Evolutionary conservation across 2,797 vertebrate genomes (phyloP).

Genomic region (Danio aesculapii): DNA sequence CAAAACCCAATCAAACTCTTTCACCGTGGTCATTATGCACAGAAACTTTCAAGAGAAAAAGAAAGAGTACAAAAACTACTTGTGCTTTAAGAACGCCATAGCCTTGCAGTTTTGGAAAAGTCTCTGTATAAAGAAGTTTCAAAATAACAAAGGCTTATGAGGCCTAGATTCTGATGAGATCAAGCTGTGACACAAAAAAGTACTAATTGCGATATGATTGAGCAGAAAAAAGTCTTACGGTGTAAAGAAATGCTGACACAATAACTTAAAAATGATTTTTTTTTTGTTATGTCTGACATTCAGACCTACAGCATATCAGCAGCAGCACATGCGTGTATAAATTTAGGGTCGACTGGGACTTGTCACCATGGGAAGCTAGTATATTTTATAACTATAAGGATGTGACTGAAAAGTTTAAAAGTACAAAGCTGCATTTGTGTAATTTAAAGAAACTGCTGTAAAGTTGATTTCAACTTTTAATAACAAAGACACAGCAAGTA

Average conservation of each 20-base stretch:
- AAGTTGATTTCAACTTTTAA: too few relatives aligned
- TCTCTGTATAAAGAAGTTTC: not conserved
- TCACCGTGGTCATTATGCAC: conserved; percentile 10
- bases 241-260: conserved; percentile 8
- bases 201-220: conserved; percentile 7
- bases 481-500: too few relatives aligned
- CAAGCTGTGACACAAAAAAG: conserved; percentile 3
- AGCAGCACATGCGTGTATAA: not conserved
- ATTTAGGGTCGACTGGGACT: not conserved
- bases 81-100: not conserved
- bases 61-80: not conserved
- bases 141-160: not conserved
- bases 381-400: not conserved
- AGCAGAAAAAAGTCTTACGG: not conserved
- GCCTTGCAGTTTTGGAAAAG: not conserved
- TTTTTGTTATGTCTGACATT: not conserved
- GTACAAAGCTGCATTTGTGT: not conserved
- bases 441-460: too few relatives aligned
- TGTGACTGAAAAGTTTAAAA: not conserved
- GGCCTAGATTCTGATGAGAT: not conserved
- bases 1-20: conserved; percentile 25
- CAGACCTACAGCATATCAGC: not conserved
- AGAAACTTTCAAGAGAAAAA: not conserved
- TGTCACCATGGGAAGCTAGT: not conserved
- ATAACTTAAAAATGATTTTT: not conserved